Conservation (phyloP, 2,113 vertebrate genomes). For the Merops nubicus region DNA sequence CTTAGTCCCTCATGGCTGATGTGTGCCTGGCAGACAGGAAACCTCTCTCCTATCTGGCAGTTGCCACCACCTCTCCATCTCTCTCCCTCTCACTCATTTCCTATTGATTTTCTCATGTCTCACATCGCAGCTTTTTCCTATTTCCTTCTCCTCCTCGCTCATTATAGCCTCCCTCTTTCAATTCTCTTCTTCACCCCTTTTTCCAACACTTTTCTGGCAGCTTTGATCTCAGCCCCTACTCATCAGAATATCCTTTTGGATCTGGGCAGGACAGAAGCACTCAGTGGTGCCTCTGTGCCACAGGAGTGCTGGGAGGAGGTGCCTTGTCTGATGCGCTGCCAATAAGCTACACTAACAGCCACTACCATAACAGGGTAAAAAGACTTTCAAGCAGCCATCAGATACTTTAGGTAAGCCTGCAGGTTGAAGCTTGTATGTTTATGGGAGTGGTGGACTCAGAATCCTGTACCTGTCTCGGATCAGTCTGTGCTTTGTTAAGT, state of each 20-base stretch:
- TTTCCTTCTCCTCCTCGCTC: neutral
- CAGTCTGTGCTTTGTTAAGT: neutral
- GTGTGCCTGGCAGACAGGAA: neutral
- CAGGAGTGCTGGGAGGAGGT: neutral
- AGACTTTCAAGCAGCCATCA: constrained; percentile 26
- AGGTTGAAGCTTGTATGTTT: constrained; percentile 45
- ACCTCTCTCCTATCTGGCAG: constrained; percentile 33
- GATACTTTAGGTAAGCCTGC: constrained; percentile 28
- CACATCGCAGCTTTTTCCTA: constrained; percentile 54
- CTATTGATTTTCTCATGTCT: constrained; percentile 26
- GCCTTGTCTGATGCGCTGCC: constrained; percentile 41
- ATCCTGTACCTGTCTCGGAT: neutral
- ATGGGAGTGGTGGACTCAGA: constrained; percentile 36
- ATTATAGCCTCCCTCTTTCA: neutral
- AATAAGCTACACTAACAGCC: constrained; percentile 10
- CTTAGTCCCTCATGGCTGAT: neutral
- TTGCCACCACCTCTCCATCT: constrained; percentile 12
- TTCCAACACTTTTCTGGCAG: neutral
- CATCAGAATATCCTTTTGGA: neutral
- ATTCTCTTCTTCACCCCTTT: neutral
- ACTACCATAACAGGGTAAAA: constrained; percentile 10
- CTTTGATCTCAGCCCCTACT: neutral
- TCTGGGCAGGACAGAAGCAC: neutral
- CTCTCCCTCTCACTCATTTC: constrained; percentile 34
- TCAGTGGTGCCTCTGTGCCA: neutral